phyloP scores from a whole-genome alignment of 2,113 vertebrate genomes.

The Apeltes quadracus region DNA sequence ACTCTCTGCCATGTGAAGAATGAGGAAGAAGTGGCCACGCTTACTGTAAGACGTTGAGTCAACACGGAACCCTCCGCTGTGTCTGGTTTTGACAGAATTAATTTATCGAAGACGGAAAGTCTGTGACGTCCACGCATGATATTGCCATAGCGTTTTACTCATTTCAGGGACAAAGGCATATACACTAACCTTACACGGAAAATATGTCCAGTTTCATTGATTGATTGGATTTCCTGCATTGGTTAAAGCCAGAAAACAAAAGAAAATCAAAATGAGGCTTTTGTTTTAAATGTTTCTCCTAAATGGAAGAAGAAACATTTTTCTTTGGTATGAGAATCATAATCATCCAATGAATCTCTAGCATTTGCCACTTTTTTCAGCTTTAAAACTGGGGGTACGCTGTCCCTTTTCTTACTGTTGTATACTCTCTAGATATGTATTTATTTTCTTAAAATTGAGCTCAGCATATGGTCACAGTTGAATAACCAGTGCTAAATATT shows the following conservation, averaged over 20 bases:
- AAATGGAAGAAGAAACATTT: neutral
- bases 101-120: neutral
- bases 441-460: conserved; percentile 58
- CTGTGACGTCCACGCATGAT: conserved; percentile 8
- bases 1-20: conserved; percentile 33
- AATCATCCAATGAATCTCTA: neutral
- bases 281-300: neutral
- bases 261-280: neutral
- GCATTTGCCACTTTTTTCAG: neutral
- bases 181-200: neutral
- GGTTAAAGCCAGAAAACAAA: neutral
- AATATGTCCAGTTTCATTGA: neutral
- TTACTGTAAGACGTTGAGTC: conserved; percentile 15
- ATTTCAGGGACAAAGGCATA: neutral
- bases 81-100: neutral
- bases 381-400: conserved; percentile 23
- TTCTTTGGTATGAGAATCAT: neutral
- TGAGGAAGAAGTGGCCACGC: too few species aligned
- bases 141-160: neutral
- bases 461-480: conserved; percentile 11
- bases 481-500: conserved; percentile 29
- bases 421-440: conserved; percentile 54
- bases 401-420: conserved; percentile 40
- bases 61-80: conserved; percentile 14
- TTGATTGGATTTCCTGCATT: neutral